These are phyloP conservation scores for Drosophila anomalata DNA, from an alignment of 2,888 invertebrate species.

Conservation along the genomic window DNA sequence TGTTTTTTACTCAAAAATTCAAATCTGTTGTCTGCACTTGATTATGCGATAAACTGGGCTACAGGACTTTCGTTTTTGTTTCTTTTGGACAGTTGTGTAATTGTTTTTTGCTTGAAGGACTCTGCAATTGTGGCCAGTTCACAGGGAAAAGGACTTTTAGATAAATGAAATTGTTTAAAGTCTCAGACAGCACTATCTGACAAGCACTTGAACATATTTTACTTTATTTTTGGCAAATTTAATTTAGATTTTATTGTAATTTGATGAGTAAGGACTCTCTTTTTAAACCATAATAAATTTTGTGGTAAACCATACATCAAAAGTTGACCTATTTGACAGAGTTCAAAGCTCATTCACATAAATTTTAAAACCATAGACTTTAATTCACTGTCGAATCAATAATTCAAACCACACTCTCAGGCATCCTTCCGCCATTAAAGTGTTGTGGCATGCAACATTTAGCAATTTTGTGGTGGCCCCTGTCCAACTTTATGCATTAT, in stretches of 20 bases:
- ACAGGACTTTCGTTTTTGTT: slow-evolving; percentile 34
- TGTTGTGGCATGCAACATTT: slow-evolving; percentile 51
- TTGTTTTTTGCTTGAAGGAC: slow-evolving; percentile 52
- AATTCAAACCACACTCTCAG: slow-evolving; percentile 26
- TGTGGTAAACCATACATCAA: background rate
- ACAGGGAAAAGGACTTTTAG: background rate
- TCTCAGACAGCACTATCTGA: slow-evolving; percentile 6
- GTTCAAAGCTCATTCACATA: slow-evolving; percentile 11
- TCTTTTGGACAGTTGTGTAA: slow-evolving; percentile 65
- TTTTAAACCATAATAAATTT: background rate
- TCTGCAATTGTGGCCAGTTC: slow-evolving; percentile 11
- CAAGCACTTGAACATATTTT: slow-evolving; percentile 28
- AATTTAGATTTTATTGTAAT: background rate
- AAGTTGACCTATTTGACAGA: slow-evolving; percentile 1
- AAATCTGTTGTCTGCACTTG: slow-evolving; percentile 68
- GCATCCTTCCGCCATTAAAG: slow-evolving; percentile 25
- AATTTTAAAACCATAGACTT: slow-evolving; percentile 11
- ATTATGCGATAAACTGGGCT: slow-evolving; percentile 65
- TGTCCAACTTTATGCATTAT: slow-evolving; percentile 28
- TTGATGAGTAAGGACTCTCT: background rate
- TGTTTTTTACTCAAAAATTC: slow-evolving; percentile 72
- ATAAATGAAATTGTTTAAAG: background rate
- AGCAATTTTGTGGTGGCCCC: slow-evolving; percentile 56
- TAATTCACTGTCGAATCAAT: slow-evolving; percentile 56
- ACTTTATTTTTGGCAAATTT: slow-evolving; percentile 6